Evolutionary conservation across 2,113 vertebrate genomes (phyloP).

Genomic region (Notarius lentiginosus): DNA sequence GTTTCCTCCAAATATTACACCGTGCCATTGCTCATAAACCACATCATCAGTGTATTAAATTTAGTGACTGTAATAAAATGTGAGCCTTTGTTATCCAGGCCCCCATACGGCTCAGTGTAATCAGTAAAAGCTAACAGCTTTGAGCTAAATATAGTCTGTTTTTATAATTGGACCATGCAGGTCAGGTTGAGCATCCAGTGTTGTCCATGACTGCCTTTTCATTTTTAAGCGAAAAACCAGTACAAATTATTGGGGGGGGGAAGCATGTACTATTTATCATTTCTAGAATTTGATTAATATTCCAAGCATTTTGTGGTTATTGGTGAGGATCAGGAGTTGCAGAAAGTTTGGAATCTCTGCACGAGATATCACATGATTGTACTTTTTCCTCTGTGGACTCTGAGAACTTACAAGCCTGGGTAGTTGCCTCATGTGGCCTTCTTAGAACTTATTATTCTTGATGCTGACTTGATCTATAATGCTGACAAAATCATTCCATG

Average conservation of each 20-base stretch:
- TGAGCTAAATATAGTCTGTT: conserved; percentile 20
- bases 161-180: conserved; percentile 39
- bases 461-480: conserved; percentile 8
- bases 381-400: neutral
- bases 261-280: conserved; percentile 46
- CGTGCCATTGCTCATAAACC: conserved; percentile 62
- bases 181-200: conserved; percentile 43
- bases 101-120: neutral
- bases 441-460: neutral
- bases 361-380: neutral
- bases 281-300: conserved; percentile 58
- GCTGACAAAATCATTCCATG: conserved; percentile 16
- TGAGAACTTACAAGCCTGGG: neutral
- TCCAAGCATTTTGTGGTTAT: conserved; percentile 28
- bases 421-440: neutral
- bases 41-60: conserved; percentile 48
- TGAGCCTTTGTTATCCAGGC: conserved; percentile 1
- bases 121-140: conserved; percentile 26
- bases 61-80: conserved; percentile 35
- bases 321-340: neutral
- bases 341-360: neutral
- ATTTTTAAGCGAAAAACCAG: neutral
- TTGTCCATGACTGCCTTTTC: conserved; percentile 14
- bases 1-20: conserved; percentile 62
- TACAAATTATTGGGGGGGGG: neutral